phyloP scores from a whole-genome alignment of 92 coral and sea anemone species.

The Phymanthus crucifer region DNA sequence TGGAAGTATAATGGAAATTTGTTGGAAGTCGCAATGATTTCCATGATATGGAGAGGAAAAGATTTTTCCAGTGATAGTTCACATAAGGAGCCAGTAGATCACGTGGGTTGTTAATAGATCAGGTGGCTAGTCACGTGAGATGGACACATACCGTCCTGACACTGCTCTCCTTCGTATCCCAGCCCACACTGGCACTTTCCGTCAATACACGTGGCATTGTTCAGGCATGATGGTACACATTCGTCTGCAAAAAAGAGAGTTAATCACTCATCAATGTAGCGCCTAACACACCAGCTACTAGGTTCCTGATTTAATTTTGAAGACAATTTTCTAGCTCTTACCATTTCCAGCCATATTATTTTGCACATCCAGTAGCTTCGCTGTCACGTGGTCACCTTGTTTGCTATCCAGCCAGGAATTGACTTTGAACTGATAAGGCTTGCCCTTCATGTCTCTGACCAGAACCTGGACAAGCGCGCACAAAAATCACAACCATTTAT shows the following conservation, averaged over 20 bases:
- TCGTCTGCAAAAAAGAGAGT: conserved; percentile 37
- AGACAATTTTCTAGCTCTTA: conserved; percentile 2
- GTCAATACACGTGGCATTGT: conserved; percentile 77
- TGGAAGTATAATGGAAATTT: too few relatives aligned
- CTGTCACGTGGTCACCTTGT: conserved; percentile 51
- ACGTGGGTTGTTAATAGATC: not conserved
- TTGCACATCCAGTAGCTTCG: conserved; percentile 41
- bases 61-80: not conserved
- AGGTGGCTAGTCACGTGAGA: not conserved
- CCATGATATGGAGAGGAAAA: too few relatives aligned
- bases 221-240: conserved; percentile 65
- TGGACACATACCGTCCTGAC: conserved; percentile 62
- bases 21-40: too few relatives aligned
- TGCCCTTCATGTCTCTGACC: conserved; percentile 66
- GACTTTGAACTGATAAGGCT: conserved; percentile 65
- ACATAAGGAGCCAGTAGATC: too few relatives aligned
- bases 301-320: not conserved
- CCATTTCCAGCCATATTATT: conserved; percentile 45
- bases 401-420: conserved; percentile 71
- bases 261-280: not conserved
- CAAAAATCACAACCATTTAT: not conserved
- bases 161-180: conserved; percentile 73
- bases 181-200: conserved; percentile 82
- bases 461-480: conserved; percentile 37
- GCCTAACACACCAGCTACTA: not conserved